A percentile compares a stretch with the other conserved stretches of the same genome.
Conservation (phyloP, 2,113 vertebrate genomes). For the Gopherus flavomarginatus region DNA sequence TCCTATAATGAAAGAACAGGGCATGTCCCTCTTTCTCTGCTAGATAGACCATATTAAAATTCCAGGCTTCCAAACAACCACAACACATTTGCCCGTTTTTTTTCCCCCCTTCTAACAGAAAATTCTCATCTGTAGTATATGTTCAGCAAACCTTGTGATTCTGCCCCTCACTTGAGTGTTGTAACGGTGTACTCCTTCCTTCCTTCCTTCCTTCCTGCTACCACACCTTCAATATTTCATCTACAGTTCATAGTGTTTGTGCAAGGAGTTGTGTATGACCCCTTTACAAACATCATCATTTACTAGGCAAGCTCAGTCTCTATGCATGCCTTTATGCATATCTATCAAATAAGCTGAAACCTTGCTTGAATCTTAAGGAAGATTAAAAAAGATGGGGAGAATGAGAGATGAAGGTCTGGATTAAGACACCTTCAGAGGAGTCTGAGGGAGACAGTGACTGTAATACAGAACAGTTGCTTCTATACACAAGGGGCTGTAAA, state of each 20-base stretch:
- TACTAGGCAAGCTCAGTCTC: background rate
- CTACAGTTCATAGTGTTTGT: background rate
- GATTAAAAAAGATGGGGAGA: background rate
- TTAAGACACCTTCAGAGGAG: conserved; percentile 3
- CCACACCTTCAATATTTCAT: background rate
- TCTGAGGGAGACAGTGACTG: background rate
- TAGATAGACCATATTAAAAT: background rate
- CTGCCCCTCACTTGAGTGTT: background rate
- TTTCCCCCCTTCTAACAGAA: background rate
- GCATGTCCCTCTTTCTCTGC: background rate
- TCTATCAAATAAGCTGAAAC: background rate
- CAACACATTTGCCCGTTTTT: background rate
- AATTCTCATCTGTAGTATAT: background rate
- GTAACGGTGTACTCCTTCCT: rapidly evolving
- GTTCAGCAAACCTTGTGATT: background rate
- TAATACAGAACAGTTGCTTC: background rate
- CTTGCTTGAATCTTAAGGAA: background rate
- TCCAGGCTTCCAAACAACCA: background rate
- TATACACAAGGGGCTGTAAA: background rate
- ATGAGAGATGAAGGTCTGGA: background rate
- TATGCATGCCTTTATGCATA: background rate
- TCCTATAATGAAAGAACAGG: background rate
- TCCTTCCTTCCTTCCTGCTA: background rate
- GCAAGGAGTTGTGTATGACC: background rate
- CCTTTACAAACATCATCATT: background rate